A percentile compares a stretch with the other conserved stretches of the same genome.
Conservation (phyloP, 2,113 vertebrate genomes). For the Laticauda laticaudata region DNA sequence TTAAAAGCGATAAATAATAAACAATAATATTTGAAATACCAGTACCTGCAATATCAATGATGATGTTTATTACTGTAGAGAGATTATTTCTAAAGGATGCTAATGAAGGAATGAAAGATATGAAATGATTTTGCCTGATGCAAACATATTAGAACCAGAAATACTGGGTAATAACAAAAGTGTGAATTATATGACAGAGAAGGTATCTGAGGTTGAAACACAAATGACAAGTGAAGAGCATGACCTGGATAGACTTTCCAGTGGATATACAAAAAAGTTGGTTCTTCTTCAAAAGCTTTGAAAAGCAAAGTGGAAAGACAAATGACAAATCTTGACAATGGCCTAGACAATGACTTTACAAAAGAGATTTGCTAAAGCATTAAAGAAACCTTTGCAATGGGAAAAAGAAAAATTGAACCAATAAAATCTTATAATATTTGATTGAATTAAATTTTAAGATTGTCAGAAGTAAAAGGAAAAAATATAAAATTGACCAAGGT, state of each 20-base stretch:
- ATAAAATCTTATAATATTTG: background rate
- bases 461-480: background rate
- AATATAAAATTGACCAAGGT: background rate
- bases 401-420: background rate
- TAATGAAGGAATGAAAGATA: background rate
- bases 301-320: background rate
- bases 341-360: background rate
- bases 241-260: background rate
- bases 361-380: background rate
- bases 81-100: background rate
- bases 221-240: background rate
- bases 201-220: background rate
- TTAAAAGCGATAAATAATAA: background rate
- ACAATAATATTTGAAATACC: background rate
- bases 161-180: background rate
- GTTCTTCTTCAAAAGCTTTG: background rate
- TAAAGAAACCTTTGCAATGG: background rate
- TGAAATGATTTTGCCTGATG: background rate
- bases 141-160: background rate
- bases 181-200: background rate
- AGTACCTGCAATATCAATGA: background rate
- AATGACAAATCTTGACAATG: background rate
- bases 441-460: background rate
- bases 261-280: background rate
- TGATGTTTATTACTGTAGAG: background rate